Evolutionary conservation across 2,797 vertebrate species (phyloP), one percentile per base, ranked within the genome.

Genomic region (Chiloscyllium punctatum): DNA sequence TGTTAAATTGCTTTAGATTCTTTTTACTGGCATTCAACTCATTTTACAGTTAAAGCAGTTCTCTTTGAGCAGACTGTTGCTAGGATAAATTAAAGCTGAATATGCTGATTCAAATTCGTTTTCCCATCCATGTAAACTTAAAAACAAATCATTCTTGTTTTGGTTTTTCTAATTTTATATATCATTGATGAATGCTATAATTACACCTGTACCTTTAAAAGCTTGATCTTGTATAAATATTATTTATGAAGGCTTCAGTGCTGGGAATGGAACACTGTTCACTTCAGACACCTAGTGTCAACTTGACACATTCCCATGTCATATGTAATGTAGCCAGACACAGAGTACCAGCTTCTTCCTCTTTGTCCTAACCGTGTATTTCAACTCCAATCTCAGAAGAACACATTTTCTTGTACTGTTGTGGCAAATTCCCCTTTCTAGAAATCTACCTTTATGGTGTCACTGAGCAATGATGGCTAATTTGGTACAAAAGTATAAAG

Each of bases 31-130:
- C 95, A 77, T 95, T 96, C 96, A 97, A 97, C 96, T 21, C 95
- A 95, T 97, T 97, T 97, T 96, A 97, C 97, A 97, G 48, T 96
- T 96, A 95, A 66, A 30, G 27, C 30, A 37, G 66, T 96, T 97
- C 96, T 96, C 96, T 96, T 96, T 96, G 92, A 96, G 94, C 95
- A 96, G 95, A 95, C 95, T 96, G 97, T 98, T 98, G 97, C 97
- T 97, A 97, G 97, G 98, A 96, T 96, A 98, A 96, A 0, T 96
- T 96, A 33, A 96, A 95, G 27, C 71, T 51, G 33, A 95, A 53
- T 30, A 30, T 95, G 71, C 16, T 74, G 48, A 77, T 53, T 57
- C 48, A 74, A 74, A 27, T 33, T 13, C 74, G 18, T 25, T 27
- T 53, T 77, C 13, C 25, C 94, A 13, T 48, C 33, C n/a, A n/a